phyloP scores from a whole-genome alignment of 1,140 invertebrate genomes.

The Heliothis subflexa region DNA sequence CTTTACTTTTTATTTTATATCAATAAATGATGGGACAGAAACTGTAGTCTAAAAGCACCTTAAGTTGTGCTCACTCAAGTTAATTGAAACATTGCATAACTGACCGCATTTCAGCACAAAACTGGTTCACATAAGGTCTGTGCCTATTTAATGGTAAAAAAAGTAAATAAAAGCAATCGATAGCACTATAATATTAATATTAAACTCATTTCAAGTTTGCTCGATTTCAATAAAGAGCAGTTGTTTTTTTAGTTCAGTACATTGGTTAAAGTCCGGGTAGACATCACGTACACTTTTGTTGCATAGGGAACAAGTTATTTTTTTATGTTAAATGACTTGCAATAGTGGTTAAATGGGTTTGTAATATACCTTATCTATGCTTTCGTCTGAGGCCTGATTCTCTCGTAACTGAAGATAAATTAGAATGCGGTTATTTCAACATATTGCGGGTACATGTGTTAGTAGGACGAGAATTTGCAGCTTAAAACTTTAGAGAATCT shows the following conservation, averaged over 20 bases:
- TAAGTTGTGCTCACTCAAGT: background rate
- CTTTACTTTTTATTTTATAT: background rate
- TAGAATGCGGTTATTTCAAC: background rate
- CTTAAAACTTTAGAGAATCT: too few relatives aligned
- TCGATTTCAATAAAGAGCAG: background rate
- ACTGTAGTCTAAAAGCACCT: conserved; percentile 2
- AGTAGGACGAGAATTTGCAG: background rate
- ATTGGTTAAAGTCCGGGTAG: background rate
- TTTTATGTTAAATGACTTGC: too few relatives aligned
- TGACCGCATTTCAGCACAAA: conserved; percentile 41
- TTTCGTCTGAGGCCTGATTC: too few relatives aligned
- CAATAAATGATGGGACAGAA: conserved; percentile 4
- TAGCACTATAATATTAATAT: background rate
- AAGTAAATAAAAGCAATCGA: conserved; percentile 30
- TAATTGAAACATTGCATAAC: conserved; percentile 32
- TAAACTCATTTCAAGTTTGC: conserved; percentile 11
- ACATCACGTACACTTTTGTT: too few relatives aligned
- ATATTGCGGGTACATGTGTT: too few relatives aligned
- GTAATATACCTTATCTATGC: too few relatives aligned
- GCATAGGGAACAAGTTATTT: too few relatives aligned
- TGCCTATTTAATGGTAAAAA: conserved; percentile 13
- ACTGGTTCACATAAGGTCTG: conserved; percentile 9
- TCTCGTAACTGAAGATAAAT: background rate
- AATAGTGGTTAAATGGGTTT: too few relatives aligned
- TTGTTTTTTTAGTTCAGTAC: background rate